These are phyloP conservation scores for Meloidogyne exigua DNA, from an alignment of 1,140 invertebrate species.

Conservation along the genomic window DNA sequence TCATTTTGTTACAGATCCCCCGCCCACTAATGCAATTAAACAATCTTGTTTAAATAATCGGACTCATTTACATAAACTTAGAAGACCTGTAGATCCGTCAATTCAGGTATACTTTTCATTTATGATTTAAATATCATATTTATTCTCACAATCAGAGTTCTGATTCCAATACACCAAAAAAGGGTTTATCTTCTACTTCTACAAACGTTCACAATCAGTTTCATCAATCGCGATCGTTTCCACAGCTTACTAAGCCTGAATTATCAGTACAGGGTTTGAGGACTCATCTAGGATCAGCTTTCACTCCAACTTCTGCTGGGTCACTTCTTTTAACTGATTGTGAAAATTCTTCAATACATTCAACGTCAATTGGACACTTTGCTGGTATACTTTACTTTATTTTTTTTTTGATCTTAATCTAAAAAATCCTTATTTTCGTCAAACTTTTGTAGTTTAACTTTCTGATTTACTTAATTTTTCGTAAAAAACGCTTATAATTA, in stretches of 20 bases:
- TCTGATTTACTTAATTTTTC: too few species aligned
- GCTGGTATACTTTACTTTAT: background rate
- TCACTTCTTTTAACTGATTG: background rate
- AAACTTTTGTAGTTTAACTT: too few species aligned
- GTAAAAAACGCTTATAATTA: background rate
- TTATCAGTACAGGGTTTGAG: conserved; percentile 9
- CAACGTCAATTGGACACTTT: background rate
- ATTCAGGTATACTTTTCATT: conserved; percentile 23
- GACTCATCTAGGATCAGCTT: conserved; percentile 32
- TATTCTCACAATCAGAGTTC: background rate
- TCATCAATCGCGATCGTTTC: conserved; percentile 25
- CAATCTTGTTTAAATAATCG: conserved; percentile 13
- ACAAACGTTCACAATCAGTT: background rate
- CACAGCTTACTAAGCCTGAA: conserved; percentile 12
- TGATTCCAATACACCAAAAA: background rate
- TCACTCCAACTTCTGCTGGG: conserved; percentile 25
- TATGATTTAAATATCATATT: background rate
- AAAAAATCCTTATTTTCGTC: too few species aligned
- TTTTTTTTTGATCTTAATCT: too few species aligned
- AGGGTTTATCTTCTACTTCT: background rate
- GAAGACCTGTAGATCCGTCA: conserved; percentile 34
- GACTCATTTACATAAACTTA: conserved; percentile 20
- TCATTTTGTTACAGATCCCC: conserved; percentile 1
- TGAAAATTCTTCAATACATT: background rate
- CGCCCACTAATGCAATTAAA: conserved; percentile 11